Conservation (phyloP, 2,888 invertebrate genomes). For the Eupelmus urozonus region DNA sequence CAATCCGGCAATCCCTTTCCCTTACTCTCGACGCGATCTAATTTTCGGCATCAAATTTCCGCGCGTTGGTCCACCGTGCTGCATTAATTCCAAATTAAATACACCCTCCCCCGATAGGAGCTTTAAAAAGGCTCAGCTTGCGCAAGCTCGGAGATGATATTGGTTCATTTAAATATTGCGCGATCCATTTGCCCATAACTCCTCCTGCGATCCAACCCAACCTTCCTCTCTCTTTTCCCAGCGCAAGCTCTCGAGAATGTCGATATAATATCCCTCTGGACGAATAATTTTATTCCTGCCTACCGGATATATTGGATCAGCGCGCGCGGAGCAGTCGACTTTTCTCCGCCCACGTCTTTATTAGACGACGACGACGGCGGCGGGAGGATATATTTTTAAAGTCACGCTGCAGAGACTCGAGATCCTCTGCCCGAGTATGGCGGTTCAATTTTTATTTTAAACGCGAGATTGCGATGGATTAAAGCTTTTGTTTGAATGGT, state of each 20-base stretch:
- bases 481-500: no score
- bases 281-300: constrained; percentile 71
- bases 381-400: constrained; percentile 7
- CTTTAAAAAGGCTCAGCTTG: constrained; percentile 5
- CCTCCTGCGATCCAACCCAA: neutral
- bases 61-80: neutral
- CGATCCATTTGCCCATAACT: constrained; percentile 11
- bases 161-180: constrained; percentile 50
- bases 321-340: constrained; percentile 10
- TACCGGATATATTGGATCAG: constrained; percentile 51
- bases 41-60: constrained; percentile 14
- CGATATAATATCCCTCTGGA: constrained; percentile 68
- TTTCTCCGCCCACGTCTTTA: constrained; percentile 32
- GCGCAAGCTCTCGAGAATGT: constrained; percentile 25
- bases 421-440: neutral
- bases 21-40: neutral
- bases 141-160: constrained; percentile 17
- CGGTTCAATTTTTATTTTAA: neutral
- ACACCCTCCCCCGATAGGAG: neutral
- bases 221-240: constrained; percentile 25
- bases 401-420: neutral
- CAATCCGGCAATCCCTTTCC: neutral
- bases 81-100: constrained; percentile 47
- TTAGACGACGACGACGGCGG: constrained; percentile 21
- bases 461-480: no score